Evolutionary conservation across 2,113 vertebrate species (phyloP), one percentile per base, ranked within the genome.

Genomic region (Aspiorhynchus laticeps): DNA sequence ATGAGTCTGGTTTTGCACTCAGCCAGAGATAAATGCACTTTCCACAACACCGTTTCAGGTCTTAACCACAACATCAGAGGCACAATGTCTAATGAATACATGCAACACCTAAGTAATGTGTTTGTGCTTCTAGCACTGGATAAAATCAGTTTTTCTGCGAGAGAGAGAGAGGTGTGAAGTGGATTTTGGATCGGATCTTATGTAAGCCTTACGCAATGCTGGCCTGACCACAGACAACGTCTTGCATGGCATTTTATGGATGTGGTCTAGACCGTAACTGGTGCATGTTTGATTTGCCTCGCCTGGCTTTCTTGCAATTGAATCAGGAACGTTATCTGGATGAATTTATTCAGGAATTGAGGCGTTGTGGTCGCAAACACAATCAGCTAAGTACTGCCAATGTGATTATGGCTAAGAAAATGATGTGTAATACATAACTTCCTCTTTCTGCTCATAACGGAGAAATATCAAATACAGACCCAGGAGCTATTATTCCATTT

Each of bases 191-290:
- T 28, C 9, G 2, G 21, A 74, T 63, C 86, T 85, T 82, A 46
- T 63, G 61, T 85, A 89, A 89, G 65, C 11, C 43, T 89, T 89
- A 82, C 33, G 38, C 65, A 89, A 85, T 77, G 48, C 41, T 82
- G 56, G 74, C 63, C 74, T 75, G 82, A 80, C 48, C 69, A 85
- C 56, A 83, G 46, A 73, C 31, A 38, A 11, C 41, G 43, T 59
- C 46, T 59, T 53, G 43, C 43, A 71, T 36, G 63, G 63, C 19
- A 33, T 21, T 36, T 65, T 84, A n/a, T 26, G 48, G 43, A 71
- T 83, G 80, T 83, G 17, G 63, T 67, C 43, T 69, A 46, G 80
- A 83, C 43, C 5, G 75, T 51, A 80, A 80, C 6, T 41, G 21
- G 3, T 26, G 53, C 56, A n/a, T 80, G 80, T 83, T 83, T 71